Conservation (phyloP, 2,888 invertebrate genomes). For the Phyllotreta cruciferae region DNA sequence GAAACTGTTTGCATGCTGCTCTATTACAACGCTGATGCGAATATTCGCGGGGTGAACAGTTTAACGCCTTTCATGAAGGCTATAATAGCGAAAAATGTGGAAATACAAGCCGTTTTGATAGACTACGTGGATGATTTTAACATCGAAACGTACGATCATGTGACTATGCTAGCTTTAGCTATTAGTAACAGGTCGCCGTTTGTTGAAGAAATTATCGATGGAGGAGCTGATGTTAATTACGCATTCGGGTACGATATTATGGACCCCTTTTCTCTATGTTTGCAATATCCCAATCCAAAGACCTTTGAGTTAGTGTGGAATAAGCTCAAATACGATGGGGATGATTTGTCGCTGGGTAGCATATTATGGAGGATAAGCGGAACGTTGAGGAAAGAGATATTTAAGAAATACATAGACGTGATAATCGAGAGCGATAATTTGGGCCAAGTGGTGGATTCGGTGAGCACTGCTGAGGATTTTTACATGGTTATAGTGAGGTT, state of each 20-base stretch:
- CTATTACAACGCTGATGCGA: conserved; percentile 49
- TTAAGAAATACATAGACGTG: conserved; percentile 42
- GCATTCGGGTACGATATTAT: conserved; percentile 39
- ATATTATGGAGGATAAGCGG: conserved; percentile 39
- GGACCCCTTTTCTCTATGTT: conserved; percentile 41
- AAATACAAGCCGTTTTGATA: conserved; percentile 44
- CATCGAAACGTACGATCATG: conserved; percentile 41
- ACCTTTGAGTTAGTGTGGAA: conserved; percentile 46
- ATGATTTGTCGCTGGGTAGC: conserved; percentile 39
- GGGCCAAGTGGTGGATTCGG: conserved; percentile 39
- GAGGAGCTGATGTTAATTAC: conserved; percentile 47
- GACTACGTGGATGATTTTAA: conserved; percentile 49
- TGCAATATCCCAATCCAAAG: conserved; percentile 40
- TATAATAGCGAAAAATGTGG: conserved; percentile 37
- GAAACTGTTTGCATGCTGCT: conserved; percentile 50
- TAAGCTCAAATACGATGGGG: conserved; percentile 42
- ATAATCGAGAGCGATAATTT: conserved; percentile 45
- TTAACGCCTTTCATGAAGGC: conserved; percentile 50
- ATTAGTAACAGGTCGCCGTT: conserved; percentile 42
- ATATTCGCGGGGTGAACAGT: conserved; percentile 40
- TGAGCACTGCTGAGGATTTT: conserved; percentile 40
- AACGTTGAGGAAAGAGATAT: conserved; percentile 36
- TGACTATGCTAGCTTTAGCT: conserved; percentile 44
- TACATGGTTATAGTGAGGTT: conserved; percentile 39
- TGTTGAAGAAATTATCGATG: conserved; percentile 45